Conservation (phyloP, 2,797 vertebrate species). For the Aselliscus stoliczkanus region DNA sequence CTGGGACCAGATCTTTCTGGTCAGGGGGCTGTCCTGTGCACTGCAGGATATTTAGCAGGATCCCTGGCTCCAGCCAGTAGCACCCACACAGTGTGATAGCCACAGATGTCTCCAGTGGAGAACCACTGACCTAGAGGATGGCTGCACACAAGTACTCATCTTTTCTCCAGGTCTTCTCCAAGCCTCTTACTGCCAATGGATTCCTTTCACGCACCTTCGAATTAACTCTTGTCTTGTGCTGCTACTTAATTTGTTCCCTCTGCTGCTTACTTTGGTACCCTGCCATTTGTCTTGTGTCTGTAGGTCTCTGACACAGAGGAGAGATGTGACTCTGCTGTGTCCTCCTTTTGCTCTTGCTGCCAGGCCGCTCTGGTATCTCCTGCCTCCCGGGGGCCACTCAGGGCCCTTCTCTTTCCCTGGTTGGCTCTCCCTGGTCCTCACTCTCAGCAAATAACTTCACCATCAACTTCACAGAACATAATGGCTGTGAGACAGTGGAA, state of each 20-base stretch:
- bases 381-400: background rate
- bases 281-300: background rate
- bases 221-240: background rate
- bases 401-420: no score
- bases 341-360: background rate
- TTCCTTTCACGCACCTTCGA: background rate
- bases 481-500: background rate
- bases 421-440: background rate
- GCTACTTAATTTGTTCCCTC: background rate
- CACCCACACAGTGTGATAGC: background rate
- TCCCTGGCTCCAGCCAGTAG: background rate
- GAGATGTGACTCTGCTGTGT: background rate
- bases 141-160: background rate
- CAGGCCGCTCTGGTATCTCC: background rate
- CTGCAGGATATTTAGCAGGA: background rate
- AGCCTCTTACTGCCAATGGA: background rate
- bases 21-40: background rate
- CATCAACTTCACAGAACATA: background rate
- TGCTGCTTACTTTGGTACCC: background rate
- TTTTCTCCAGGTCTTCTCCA: background rate
- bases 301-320: background rate
- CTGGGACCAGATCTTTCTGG: background rate
- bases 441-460: background rate
- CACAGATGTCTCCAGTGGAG: background rate
- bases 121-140: background rate